These are phyloP conservation scores for Mimas tiliae DNA, from an alignment of 2,888 invertebrate genomes.

Conservation along the genomic window DNA sequence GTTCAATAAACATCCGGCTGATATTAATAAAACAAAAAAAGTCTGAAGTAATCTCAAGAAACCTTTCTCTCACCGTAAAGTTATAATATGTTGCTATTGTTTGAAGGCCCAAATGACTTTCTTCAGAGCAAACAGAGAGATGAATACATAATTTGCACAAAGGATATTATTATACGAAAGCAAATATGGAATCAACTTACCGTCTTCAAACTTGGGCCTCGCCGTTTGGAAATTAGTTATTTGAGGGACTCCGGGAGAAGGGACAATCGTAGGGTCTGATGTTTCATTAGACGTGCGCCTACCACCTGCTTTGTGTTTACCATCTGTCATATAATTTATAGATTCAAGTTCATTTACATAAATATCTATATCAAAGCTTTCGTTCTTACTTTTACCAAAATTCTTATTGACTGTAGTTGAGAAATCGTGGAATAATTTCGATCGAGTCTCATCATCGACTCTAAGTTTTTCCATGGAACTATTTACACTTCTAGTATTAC, in stretches of 20 bases:
- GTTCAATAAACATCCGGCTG: too few relatives aligned
- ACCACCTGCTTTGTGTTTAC: not conserved
- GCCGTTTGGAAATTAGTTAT: conserved; percentile 42
- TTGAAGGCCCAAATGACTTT: not conserved
- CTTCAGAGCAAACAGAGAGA: not conserved
- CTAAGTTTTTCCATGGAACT: conserved; percentile 69
- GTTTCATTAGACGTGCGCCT: conserved; percentile 30
- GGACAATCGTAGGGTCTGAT: conserved; percentile 45
- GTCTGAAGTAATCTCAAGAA: too few relatives aligned
- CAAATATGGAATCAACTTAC: conserved; percentile 48
- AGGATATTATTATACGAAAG: conserved; percentile 23
- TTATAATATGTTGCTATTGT: not conserved
- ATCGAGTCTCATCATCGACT: conserved; percentile 68
- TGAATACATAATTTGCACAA: conserved; percentile 13
- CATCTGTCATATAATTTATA: conserved; percentile 12
- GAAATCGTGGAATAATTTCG: conserved; percentile 72
- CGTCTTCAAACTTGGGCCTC: conserved; percentile 50
- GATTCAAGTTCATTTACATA: conserved; percentile 43
- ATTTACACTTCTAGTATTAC: conserved; percentile 27
- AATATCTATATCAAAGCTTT: conserved; percentile 33
- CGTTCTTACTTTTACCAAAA: conserved; percentile 31
- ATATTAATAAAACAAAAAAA: too few relatives aligned
- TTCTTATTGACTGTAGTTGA: conserved; percentile 69
- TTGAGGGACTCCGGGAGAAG: conserved; percentile 38
- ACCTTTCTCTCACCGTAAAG: too few relatives aligned